Evolutionary conservation across 2,888 invertebrate genomes (phyloP).

Genomic region (Homarus gammarus): DNA sequence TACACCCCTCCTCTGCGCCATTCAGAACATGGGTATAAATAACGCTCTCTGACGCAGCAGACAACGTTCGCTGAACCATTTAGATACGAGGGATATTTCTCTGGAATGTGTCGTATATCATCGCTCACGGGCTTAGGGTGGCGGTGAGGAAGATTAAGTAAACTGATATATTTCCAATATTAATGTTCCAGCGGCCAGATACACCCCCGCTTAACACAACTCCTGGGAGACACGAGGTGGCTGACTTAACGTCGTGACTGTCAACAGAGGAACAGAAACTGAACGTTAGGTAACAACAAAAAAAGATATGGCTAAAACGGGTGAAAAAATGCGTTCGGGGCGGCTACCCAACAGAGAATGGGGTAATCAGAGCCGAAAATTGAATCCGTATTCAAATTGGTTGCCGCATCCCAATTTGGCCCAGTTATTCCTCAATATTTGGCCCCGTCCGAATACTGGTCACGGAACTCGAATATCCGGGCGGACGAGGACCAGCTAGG

Average conservation of each 20-base stretch:
- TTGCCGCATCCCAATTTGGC: background rate
- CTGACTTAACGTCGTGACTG: background rate
- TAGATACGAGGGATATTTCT: slow-evolving; percentile 7
- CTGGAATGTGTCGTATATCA: slow-evolving; percentile 9
- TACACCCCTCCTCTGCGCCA: background rate
- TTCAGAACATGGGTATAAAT: background rate
- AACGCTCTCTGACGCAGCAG: background rate
- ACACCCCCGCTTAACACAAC: background rate
- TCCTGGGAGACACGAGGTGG: background rate
- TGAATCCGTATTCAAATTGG: slow-evolving; percentile 56
- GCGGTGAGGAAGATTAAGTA: slow-evolving; percentile 2
- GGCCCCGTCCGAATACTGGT: too few relatives aligned
- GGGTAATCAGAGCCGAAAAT: slow-evolving; percentile 55
- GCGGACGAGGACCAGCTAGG: too few relatives aligned
- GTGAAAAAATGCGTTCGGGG: background rate
- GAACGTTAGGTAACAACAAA: background rate
- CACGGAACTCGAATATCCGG: too few relatives aligned
- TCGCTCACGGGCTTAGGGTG: background rate
- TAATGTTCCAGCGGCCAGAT: background rate
- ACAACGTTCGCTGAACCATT: slow-evolving; percentile 14
- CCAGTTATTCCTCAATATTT: slow-evolving; percentile 33
- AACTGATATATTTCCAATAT: slow-evolving; percentile 1
- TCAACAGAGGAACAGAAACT: background rate
- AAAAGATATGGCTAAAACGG: background rate
- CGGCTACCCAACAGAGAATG: slow-evolving; percentile 42